Conservation (phyloP, 2,888 invertebrate species). For the Zelleria hepariella region DNA sequence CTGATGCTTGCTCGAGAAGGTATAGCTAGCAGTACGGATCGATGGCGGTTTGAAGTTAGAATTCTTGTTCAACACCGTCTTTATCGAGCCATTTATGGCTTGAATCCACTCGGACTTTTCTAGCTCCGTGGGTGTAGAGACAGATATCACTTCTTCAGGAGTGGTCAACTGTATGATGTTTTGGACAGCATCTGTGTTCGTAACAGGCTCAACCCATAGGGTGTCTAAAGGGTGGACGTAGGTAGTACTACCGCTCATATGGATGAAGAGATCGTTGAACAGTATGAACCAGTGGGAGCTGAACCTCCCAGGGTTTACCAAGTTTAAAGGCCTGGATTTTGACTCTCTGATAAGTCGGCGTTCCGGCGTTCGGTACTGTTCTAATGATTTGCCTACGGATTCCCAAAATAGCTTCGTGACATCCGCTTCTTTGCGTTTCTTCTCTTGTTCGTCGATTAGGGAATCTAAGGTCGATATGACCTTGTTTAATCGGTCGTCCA, state of each 20-base stretch:
- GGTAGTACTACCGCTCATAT: conserved; percentile 77
- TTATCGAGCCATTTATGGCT: conserved; percentile 81
- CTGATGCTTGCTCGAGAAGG: conserved; percentile 77
- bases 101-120: conserved; percentile 87
- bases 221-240: conserved; percentile 78
- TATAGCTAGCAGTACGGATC: conserved; percentile 79
- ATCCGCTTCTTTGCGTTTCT: conserved; percentile 76
- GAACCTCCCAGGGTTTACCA: conserved; percentile 80
- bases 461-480: conserved; percentile 73
- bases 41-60: conserved; percentile 77
- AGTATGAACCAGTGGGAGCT: conserved; percentile 86
- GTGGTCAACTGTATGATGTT: conserved; percentile 79
- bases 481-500: conserved; percentile 69
- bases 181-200: conserved; percentile 75
- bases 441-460: conserved; percentile 75
- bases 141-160: conserved; percentile 82
- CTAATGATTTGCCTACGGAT: conserved; percentile 74
- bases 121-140: conserved; percentile 76
- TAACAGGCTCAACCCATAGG: conserved; percentile 83
- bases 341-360: conserved; percentile 86
- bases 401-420: conserved; percentile 82
- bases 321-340: conserved; percentile 76
- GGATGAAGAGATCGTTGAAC: conserved; percentile 85
- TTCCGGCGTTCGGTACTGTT: conserved; percentile 73
- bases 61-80: conserved; percentile 75